phyloP scores from a whole-genome alignment of 2,888 invertebrate species.

The Opisthograptis luteolata region DNA sequence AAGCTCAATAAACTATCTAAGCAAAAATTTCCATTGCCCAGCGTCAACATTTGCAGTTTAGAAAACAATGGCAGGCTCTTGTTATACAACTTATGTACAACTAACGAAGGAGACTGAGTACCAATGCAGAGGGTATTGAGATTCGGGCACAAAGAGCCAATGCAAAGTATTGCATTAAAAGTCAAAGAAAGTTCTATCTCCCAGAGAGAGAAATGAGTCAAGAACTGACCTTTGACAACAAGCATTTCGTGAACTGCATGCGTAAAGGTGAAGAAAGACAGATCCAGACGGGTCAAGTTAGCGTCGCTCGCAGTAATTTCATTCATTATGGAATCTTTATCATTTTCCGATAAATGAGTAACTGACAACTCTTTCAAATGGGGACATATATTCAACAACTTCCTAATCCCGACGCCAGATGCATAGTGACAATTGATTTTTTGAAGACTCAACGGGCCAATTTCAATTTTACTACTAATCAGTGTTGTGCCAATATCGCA shows the following conservation, averaged over 20 bases:
- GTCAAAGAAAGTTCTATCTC: constrained; percentile 74
- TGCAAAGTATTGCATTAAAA: constrained; percentile 65
- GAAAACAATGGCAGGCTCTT: constrained; percentile 64
- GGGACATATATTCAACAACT: constrained; percentile 74
- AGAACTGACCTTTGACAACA: constrained; percentile 66
- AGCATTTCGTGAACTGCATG: constrained; percentile 69
- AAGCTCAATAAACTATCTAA: constrained; percentile 68
- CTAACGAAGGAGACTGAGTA: constrained; percentile 70
- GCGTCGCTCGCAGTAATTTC: constrained; percentile 69
- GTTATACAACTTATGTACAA: constrained; percentile 63
- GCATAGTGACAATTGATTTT: constrained; percentile 79
- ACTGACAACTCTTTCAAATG: constrained; percentile 70
- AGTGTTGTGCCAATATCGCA: constrained; percentile 80
- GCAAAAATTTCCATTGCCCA: constrained; percentile 74
- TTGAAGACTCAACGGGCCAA: constrained; percentile 70
- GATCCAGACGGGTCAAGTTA: constrained; percentile 63
- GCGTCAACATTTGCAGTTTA: constrained; percentile 63
- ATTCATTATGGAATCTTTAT: constrained; percentile 74
- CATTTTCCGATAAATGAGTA: constrained; percentile 72
- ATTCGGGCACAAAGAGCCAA: constrained; percentile 73
- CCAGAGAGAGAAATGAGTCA: constrained; percentile 77
- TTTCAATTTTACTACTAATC: constrained; percentile 60
- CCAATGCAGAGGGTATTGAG: constrained; percentile 69
- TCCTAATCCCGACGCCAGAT: constrained; percentile 71
- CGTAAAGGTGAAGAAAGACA: constrained; percentile 76